Evolutionary conservation across 2,113 vertebrate species (phyloP).

Genomic region (Phocoena sinus): DNA sequence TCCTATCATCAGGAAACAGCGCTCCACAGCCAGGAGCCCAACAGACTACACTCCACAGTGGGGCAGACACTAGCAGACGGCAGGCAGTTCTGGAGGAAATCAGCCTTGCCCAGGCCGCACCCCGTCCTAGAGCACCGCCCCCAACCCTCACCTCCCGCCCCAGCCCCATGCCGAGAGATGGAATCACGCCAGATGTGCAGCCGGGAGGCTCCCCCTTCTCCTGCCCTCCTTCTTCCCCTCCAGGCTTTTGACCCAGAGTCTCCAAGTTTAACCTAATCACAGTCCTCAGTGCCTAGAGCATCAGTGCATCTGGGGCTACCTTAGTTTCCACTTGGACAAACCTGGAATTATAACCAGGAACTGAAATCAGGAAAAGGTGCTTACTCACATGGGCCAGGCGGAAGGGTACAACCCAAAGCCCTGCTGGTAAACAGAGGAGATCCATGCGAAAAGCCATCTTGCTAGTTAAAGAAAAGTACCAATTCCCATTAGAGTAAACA

Average conservation of each 20-base stretch:
- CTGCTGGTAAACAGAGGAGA: background rate
- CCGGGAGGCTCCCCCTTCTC: too few relatives aligned
- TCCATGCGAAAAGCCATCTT: background rate
- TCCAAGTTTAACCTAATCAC: background rate
- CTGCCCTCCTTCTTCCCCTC: too few relatives aligned
- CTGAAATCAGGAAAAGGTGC: background rate
- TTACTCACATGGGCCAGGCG: background rate
- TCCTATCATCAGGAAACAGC: background rate
- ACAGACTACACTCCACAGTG: background rate
- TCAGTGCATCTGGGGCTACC: background rate
- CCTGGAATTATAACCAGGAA: background rate
- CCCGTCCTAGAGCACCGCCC: accelerated
- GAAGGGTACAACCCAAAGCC: background rate
- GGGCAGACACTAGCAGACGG: background rate
- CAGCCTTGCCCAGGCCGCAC: background rate
- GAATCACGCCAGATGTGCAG: too few relatives aligned
- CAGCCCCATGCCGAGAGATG: background rate
- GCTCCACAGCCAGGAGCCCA: background rate
- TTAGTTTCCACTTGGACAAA: background rate
- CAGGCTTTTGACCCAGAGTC: background rate
- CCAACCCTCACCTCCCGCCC: too few relatives aligned
- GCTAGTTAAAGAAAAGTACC: background rate
- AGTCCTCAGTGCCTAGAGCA: background rate
- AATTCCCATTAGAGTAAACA: background rate
- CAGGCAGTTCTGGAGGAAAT: constrained; percentile 52